A percentile compares a stretch with the other conserved stretches of the same genome.
Evolutionary conservation across 2,113 vertebrate species (phyloP).

Genomic region (Salvelinus sp.): DNA sequence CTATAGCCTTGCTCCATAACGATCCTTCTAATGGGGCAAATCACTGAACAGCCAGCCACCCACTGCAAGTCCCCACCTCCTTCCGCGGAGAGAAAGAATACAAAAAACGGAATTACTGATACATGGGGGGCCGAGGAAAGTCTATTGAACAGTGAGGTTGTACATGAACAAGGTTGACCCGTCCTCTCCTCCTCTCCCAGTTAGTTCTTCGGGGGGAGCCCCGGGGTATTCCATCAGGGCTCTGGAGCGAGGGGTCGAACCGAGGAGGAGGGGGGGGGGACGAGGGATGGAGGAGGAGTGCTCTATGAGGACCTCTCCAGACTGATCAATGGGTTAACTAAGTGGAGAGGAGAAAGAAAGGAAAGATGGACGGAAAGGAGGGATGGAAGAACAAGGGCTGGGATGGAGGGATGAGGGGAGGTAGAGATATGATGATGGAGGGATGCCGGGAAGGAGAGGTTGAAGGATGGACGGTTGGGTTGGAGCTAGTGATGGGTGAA

Average conservation of each 20-base stretch:
- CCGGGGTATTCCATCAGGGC: not conserved
- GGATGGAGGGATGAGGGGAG: conserved; percentile 18
- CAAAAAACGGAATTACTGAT: not conserved
- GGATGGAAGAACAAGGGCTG: conserved; percentile 37
- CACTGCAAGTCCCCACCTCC: conserved; percentile 29
- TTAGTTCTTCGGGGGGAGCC: too few species aligned
- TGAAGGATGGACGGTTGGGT: not conserved
- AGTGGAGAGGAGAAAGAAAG: conserved; percentile 49
- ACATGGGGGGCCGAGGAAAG: conserved; percentile 17
- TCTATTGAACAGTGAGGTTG: conserved; percentile 63
- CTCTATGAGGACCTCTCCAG: conserved; percentile 50
- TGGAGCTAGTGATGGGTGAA: not conserved
- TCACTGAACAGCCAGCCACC: conserved; percentile 41
- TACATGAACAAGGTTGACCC: conserved; percentile 45
- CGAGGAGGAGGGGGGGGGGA: not conserved
- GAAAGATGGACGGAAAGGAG: not conserved
- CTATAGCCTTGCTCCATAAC: conserved; percentile 36
- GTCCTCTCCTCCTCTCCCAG: conserved; percentile 1
- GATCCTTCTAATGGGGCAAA: conserved; percentile 67
- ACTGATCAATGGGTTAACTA: conserved; percentile 76
- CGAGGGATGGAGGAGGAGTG: conserved; percentile 25
- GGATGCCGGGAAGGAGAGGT: conserved; percentile 11
- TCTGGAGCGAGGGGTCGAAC: not conserved
- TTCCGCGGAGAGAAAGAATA: not conserved
- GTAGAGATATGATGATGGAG: not conserved